These are phyloP conservation scores for Rhysida immarginata DNA, from an alignment of 1,140 invertebrate species.

Conservation along the genomic window DNA sequence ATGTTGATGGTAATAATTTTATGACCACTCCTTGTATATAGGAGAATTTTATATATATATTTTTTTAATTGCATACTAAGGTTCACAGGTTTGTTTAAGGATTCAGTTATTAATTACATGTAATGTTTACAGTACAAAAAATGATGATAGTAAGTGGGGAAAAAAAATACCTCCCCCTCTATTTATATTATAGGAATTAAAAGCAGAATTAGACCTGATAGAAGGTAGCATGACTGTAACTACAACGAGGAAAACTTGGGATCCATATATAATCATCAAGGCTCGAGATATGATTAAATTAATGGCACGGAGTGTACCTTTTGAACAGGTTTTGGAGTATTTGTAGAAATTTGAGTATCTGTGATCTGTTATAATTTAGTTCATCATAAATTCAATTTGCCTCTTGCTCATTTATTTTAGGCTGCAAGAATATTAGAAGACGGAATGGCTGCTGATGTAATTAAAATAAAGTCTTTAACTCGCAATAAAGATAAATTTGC, in stretches of 20 bases:
- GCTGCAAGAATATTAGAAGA: constrained; percentile 50
- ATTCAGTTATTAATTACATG: too few relatives aligned
- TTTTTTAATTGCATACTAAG: too few relatives aligned
- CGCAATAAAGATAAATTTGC: constrained; percentile 90
- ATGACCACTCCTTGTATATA: too few relatives aligned
- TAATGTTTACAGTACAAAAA: not conserved
- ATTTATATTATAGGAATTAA: constrained; percentile 42
- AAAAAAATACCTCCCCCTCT: constrained; percentile 31
- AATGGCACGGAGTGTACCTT: constrained; percentile 87
- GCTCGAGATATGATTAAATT: constrained; percentile 92
- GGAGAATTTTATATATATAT: too few relatives aligned
- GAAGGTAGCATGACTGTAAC: constrained; percentile 91
- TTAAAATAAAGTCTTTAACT: constrained; percentile 86
- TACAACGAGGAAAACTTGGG: constrained; percentile 96
- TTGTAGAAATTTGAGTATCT: constrained; percentile 34
- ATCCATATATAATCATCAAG: constrained; percentile 95
- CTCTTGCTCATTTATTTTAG: constrained; percentile 18
- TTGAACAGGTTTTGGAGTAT: constrained; percentile 81
- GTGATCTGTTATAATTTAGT: not conserved
- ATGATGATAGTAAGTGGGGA: constrained; percentile 1
- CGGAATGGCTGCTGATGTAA: constrained; percentile 85
- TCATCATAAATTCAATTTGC: not conserved
- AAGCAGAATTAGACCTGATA: constrained; percentile 82
- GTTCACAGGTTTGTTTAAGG: too few relatives aligned
- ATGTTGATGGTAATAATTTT: too few relatives aligned